Evolutionary conservation across 1,140 invertebrate species (phyloP), one percentile per base, ranked within the genome.

Genomic region (Babylonia areolata): DNA sequence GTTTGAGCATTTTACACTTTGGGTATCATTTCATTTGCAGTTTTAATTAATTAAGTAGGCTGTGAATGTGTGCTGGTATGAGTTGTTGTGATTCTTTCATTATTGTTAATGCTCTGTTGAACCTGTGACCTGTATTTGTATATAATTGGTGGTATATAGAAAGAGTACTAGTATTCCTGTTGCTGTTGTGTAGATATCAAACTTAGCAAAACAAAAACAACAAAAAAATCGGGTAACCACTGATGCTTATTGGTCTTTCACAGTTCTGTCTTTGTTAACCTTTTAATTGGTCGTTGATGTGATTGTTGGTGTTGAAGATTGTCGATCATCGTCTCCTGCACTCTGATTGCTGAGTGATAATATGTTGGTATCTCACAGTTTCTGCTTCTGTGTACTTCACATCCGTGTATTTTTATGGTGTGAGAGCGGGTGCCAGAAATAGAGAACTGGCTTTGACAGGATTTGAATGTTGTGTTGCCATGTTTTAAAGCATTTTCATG

Each of bases 241-340:
- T 64, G 58, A 64, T n/a, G 58, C 58, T 64, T 64, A 12, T 23
- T 64, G 58, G 58, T 64, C 58, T 64, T 64, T 64, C 58, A 64
- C 28, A 2, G 58, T 64, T 23, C 58, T 64, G 58, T 64, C 15
- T 64, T 64, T 0, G 28, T n/a, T n/a, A n/a, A n/a, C n/a, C 58
- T 23, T 5, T n/a, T 23, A 64, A 64, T n/a, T 64, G 15, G 58
- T 64, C 58, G 12, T 64, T n/a, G 28, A 23, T 64, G 17, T 23
- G 20, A 64, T 5, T 64, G 58, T 64, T 64, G 28, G 58, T 28
- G 28, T 64, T 64, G 58, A 64, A 28, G 12, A 23, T 64, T 28
- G 5, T 64, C 5, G 58, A 28, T 64, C 28, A 5, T 64, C 15
- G 58, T n/a, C 58, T 64, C 15, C 28, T 12, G 15, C 15, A 23